Evolutionary conservation across 2,797 vertebrate genomes (phyloP).

Genomic region (Sebastes kiyomatsui): DNA sequence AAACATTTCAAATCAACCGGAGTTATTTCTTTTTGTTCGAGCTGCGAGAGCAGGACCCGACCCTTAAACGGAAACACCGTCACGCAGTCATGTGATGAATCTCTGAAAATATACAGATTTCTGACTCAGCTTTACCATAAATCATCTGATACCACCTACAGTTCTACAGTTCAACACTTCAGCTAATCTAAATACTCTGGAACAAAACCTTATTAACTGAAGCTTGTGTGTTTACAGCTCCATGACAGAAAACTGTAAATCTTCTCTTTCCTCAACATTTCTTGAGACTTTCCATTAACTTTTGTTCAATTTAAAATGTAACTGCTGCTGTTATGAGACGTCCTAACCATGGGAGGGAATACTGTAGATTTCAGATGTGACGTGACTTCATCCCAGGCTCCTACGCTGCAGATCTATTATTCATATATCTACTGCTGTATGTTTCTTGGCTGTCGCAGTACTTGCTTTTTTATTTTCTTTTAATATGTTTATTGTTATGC

Average conservation of each 20-base stretch:
- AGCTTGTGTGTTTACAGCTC: neutral
- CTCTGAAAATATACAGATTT: neutral
- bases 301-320: neutral
- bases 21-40: slow-evolving; percentile 25
- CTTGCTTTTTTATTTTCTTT: no score
- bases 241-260: neutral
- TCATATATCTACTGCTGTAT: neutral
- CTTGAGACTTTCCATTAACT: neutral
- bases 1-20: slow-evolving; percentile 35
- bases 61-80: neutral
- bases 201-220: neutral
- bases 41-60: neutral
- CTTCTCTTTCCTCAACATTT: neutral
- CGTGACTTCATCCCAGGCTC: neutral
- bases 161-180: slow-evolving; percentile 1
- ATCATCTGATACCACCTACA: neutral
- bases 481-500: no score
- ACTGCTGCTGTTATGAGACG: neutral
- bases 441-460: no score
- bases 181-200: neutral
- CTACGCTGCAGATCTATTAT: neutral
- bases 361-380: neutral
- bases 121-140: slow-evolving; percentile 4
- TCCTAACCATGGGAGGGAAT: neutral
- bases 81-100: neutral